Conservation (phyloP, 2,113 vertebrate species). For the Mustelus asterias region DNA sequence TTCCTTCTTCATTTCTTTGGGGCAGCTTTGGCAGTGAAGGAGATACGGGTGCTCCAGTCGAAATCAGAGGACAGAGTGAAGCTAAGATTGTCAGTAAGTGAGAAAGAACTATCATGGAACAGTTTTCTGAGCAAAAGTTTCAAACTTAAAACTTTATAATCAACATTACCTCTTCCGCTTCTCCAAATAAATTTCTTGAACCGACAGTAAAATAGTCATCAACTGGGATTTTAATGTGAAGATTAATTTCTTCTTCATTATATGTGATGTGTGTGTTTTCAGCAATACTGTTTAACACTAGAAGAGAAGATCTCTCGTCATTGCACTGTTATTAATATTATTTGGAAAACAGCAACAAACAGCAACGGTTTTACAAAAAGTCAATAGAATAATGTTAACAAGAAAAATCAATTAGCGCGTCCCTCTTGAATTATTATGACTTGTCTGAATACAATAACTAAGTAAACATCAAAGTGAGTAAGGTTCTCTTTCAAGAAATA, state of each 20-base stretch:
- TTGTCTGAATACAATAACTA: neutral
- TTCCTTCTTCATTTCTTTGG: no score
- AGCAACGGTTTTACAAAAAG: neutral
- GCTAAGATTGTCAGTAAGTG: neutral
- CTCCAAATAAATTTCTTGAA: neutral
- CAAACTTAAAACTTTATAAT: neutral
- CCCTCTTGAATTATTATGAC: neutral
- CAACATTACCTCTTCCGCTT: neutral
- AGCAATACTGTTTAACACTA: neutral
- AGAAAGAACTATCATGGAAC: neutral
- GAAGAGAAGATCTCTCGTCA: neutral
- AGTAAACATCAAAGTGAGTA: neutral
- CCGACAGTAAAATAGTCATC: neutral
- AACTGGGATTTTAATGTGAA: neutral
- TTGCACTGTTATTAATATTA: neutral
- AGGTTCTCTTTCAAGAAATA: neutral
- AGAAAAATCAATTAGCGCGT: neutral
- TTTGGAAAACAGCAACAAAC: neutral
- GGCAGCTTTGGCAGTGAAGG: neutral
- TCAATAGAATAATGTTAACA: neutral
- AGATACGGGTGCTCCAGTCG: neutral
- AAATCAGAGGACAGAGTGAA: neutral
- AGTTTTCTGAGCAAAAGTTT: neutral
- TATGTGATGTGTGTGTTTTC: neutral
- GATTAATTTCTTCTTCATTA: constrained; percentile 9